These are phyloP conservation scores for Melierax canorus DNA, from an alignment of 2,113 vertebrate species.

Conservation along the genomic window DNA sequence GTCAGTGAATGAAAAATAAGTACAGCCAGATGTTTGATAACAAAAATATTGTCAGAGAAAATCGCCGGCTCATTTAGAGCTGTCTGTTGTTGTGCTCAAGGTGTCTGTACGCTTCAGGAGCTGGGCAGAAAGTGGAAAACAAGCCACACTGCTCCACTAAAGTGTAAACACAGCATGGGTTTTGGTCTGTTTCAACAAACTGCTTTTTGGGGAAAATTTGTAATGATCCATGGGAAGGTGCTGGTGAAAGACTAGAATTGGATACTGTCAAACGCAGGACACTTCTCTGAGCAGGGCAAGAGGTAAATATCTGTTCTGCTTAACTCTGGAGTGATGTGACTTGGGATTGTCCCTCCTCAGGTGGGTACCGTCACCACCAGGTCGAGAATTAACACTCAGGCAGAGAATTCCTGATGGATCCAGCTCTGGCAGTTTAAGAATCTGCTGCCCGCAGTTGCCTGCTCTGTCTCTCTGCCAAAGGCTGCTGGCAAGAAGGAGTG, in stretches of 20 bases:
- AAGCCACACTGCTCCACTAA: neutral
- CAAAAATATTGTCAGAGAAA: constrained; percentile 28
- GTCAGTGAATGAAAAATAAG: constrained; percentile 16
- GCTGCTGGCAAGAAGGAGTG: neutral
- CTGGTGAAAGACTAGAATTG: neutral
- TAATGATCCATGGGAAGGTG: neutral
- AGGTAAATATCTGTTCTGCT: neutral
- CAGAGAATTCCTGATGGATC: neutral
- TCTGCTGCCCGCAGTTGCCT: neutral
- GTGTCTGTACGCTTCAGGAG: neutral
- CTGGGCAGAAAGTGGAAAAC: neutral
- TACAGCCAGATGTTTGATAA: neutral
- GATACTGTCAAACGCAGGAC: neutral
- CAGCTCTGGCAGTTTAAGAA: neutral
- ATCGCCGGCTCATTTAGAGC: neutral
- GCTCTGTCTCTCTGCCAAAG: neutral
- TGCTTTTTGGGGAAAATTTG: neutral
- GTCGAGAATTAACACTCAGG: neutral
- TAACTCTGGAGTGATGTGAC: neutral
- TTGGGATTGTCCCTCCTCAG: neutral
- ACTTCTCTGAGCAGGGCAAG: neutral
- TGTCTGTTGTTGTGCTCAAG: neutral
- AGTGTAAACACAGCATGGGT: neutral
- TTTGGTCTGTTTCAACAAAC: neutral
- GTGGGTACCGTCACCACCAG: neutral